Percentiles rank a stretch among this genome's conserved stretches.
These are phyloP conservation scores for Lordiphosa fenestrarum DNA, from an alignment of 2,888 invertebrate species.

Conservation along the genomic window DNA sequence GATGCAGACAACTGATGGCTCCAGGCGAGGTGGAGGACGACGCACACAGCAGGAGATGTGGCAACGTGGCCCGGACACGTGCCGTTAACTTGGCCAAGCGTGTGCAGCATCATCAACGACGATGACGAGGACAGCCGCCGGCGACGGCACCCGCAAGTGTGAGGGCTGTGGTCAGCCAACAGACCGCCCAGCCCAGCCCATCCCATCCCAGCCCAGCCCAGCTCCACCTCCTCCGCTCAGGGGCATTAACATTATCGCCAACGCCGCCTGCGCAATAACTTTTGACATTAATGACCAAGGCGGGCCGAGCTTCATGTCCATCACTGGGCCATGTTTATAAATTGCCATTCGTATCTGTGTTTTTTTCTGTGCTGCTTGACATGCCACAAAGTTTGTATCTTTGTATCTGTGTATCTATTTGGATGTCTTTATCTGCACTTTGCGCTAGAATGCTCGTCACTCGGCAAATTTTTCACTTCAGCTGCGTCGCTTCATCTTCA, in stretches of 20 bases:
- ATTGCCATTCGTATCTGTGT: conserved; percentile 67
- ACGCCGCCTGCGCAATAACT: conserved; percentile 70
- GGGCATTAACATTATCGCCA: conserved; percentile 55
- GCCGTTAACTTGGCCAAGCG: conserved; percentile 70
- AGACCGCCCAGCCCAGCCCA: conserved; percentile 18
- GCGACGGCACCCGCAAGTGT: conserved; percentile 48
- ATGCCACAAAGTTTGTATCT: conserved; percentile 63
- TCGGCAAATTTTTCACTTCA: conserved; percentile 50
- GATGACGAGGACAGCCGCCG: conserved; percentile 31
- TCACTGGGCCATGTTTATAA: conserved; percentile 57
- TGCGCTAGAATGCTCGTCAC: conserved; percentile 69
- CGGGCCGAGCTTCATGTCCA: conserved; percentile 44
- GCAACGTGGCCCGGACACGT: conserved; percentile 63
- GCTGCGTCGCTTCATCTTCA: conserved; percentile 55
- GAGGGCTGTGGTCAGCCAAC: conserved; percentile 67
- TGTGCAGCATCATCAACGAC: conserved; percentile 59
- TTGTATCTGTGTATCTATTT: conserved; percentile 36
- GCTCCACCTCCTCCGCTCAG: conserved; percentile 9
- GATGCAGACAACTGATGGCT: conserved; percentile 57
- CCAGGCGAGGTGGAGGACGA: conserved; percentile 24
- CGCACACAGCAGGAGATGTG: conserved; percentile 24
- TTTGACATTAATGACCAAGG: conserved; percentile 70
- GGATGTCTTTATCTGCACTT: conserved; percentile 64
- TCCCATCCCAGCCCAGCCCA: conserved; percentile 14
- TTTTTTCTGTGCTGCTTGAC: conserved; percentile 47